Evolutionary conservation across 2,888 invertebrate species (phyloP).

Genomic region (Amitus sp.): DNA sequence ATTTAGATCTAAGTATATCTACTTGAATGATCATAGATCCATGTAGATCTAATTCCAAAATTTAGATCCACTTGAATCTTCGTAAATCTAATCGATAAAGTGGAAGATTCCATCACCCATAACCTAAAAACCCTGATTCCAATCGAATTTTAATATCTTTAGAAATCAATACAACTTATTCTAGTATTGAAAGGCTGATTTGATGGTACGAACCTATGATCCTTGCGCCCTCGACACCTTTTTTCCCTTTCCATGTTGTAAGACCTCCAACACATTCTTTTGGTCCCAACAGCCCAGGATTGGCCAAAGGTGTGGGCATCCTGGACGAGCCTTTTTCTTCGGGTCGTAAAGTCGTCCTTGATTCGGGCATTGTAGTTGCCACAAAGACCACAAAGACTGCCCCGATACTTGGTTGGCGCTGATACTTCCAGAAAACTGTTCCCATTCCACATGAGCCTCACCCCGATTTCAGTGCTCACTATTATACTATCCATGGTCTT

Average conservation of each 20-base stretch:
- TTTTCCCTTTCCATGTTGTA: slow-evolving; percentile 15
- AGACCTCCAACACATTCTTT: slow-evolving; percentile 68
- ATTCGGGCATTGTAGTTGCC: slow-evolving; percentile 92
- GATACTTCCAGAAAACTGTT: slow-evolving; percentile 88
- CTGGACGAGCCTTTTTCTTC: slow-evolving; percentile 74
- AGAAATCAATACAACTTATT: too few relatives aligned
- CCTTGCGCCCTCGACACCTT: not conserved
- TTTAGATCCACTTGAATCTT: too few relatives aligned
- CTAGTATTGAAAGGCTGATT: too few relatives aligned
- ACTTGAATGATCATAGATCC: too few relatives aligned
- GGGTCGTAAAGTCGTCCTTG: slow-evolving; percentile 83
- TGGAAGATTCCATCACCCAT: not conserved
- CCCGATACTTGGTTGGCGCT: slow-evolving; percentile 80
- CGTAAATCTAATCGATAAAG: too few relatives aligned
- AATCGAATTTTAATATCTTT: too few relatives aligned
- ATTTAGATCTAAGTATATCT: too few relatives aligned
- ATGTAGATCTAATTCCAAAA: too few relatives aligned
- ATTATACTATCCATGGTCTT: slow-evolving; percentile 75
- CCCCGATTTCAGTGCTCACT: slow-evolving; percentile 77
- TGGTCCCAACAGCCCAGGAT: slow-evolving; percentile 91
- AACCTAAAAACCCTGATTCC: too few relatives aligned
- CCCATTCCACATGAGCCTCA: slow-evolving; percentile 92
- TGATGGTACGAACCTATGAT: not conserved
- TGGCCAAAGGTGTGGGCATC: slow-evolving; percentile 80
- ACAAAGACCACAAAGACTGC: slow-evolving; percentile 88